Evolutionary conservation across 2,113 vertebrate species (phyloP).

Genomic region (Mesocricetus auratus): DNA sequence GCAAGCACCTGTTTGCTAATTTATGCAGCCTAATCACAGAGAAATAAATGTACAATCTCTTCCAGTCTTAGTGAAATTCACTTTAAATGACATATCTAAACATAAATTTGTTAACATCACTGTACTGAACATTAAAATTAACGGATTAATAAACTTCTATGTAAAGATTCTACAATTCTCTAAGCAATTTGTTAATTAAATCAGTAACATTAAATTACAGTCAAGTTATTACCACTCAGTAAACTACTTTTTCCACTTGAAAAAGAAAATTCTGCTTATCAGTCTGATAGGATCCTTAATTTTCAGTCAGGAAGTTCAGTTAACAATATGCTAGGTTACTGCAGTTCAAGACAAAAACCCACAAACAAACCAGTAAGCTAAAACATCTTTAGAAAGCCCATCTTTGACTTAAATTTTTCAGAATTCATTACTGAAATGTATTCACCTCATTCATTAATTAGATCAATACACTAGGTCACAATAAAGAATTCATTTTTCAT

Average conservation of each 20-base stretch:
- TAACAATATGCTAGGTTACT: neutral
- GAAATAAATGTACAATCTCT: neutral
- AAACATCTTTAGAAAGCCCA: neutral
- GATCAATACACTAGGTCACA: neutral
- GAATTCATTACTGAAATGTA: neutral
- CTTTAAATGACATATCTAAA: constrained; percentile 21
- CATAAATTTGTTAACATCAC: neutral
- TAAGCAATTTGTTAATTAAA: neutral
- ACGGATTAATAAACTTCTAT: neutral
- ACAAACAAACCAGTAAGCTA: neutral
- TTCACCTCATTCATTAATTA: neutral
- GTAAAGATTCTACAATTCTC: neutral
- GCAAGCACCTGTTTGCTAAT: neutral
- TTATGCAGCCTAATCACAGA: neutral
- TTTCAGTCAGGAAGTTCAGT: neutral
- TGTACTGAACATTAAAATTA: neutral
- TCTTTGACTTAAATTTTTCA: neutral
- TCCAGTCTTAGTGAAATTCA: constrained; percentile 29
- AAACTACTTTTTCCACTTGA: constrained; percentile 6
- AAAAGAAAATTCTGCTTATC: constrained; percentile 13
- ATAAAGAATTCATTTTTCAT: neutral
- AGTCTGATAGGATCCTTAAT: neutral
- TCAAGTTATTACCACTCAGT: neutral
- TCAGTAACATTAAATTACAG: constrained; percentile 4
- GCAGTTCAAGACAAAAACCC: neutral